These are phyloP conservation scores for Corythornis leucogaster DNA, from an alignment of 2,797 vertebrate species.

Conservation along the genomic window DNA sequence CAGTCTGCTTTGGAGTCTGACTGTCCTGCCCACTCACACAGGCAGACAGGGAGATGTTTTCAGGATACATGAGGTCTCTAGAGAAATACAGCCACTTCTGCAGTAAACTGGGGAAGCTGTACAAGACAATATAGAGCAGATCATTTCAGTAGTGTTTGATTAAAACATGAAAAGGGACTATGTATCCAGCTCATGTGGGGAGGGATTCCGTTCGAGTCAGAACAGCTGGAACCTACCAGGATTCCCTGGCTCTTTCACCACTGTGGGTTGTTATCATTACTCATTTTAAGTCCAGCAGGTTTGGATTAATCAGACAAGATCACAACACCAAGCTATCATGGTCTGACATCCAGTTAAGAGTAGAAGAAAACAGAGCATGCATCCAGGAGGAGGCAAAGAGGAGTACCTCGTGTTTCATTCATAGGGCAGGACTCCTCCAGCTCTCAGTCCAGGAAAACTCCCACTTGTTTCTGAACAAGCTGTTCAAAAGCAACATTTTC, in stretches of 20 bases:
- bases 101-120: not conserved
- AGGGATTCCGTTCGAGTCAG: not conserved
- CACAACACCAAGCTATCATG: not conserved
- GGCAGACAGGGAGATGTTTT: conserved; percentile 2
- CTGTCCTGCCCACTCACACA: not conserved
- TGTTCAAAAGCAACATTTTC: not conserved
- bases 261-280: not conserved
- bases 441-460: conserved; percentile 31
- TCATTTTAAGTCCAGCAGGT: not conserved
- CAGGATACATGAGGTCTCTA: not conserved
- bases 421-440: not conserved
- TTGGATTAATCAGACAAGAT: not conserved
- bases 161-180: not conserved
- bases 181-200: not conserved
- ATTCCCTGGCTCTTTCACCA: not conserved
- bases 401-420: not conserved
- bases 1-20: not conserved
- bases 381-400: not conserved
- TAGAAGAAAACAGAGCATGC: not conserved
- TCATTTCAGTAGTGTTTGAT: not conserved
- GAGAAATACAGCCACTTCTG: not conserved
- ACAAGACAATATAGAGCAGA: not conserved
- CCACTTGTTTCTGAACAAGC: not conserved
- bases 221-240: not conserved
- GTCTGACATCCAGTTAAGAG: not conserved